A percentile compares a stretch with the other conserved stretches of the same genome.
These are phyloP conservation scores for Myocastor coypus DNA, from an alignment of 2,113 vertebrate genomes.

Conservation along the genomic window DNA sequence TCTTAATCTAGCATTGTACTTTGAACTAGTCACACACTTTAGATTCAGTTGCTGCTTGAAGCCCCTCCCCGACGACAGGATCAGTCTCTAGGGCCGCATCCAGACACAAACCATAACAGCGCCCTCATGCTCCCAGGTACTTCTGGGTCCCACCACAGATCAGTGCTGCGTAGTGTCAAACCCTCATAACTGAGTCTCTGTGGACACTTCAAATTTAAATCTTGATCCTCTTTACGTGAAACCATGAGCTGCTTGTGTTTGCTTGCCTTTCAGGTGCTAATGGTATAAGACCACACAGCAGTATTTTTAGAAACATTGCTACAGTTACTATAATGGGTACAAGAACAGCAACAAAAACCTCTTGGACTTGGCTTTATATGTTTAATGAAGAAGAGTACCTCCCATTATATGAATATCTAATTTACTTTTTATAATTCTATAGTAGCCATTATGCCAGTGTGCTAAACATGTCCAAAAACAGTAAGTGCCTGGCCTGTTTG, in stretches of 20 bases:
- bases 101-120: background rate
- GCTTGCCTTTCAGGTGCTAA: background rate
- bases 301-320: background rate
- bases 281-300: background rate
- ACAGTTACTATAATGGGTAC: background rate
- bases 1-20: background rate
- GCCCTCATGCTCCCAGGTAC: background rate
- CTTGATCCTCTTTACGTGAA: background rate
- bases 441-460: background rate
- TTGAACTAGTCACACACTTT: background rate
- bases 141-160: background rate
- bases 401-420: background rate
- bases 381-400: background rate
- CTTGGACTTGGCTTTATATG: background rate
- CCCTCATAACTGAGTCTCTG: background rate
- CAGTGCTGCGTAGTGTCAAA: background rate
- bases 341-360: background rate
- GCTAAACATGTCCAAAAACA: background rate
- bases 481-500: background rate
- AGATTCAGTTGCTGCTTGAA: background rate
- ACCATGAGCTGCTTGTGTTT: background rate
- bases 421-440: background rate
- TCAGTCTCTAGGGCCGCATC: background rate
- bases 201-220: background rate
- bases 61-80: background rate